Conservation (phyloP, 2,797 vertebrate genomes). For the Eurystomus glaucurus region DNA sequence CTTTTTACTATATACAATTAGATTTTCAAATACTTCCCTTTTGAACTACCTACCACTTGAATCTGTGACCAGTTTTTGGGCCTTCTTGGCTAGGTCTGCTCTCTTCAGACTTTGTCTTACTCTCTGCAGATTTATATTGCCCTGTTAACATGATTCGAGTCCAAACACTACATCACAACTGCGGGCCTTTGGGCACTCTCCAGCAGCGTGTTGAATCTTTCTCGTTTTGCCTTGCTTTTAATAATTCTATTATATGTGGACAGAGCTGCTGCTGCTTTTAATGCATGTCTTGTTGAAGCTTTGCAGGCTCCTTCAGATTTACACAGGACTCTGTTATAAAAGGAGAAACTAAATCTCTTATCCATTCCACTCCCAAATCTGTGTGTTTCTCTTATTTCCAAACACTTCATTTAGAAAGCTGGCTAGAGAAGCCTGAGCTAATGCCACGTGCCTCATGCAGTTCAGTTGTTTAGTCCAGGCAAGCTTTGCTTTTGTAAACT, state of each 20-base stretch:
- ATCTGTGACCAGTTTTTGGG: neutral
- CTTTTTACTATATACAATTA: neutral
- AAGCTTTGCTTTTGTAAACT: conserved; percentile 71
- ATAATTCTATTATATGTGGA: conserved; percentile 52
- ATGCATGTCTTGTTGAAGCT: conserved; percentile 60
- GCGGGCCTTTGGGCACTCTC: conserved; percentile 46
- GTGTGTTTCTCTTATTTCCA: conserved; percentile 73
- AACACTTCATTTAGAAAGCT: conserved; percentile 76
- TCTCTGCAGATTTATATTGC: conserved; percentile 67
- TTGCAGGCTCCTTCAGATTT: conserved; percentile 66
- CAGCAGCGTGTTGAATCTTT: conserved; percentile 42
- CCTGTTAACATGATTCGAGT: conserved; percentile 15
- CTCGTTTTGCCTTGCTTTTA: conserved; percentile 61
- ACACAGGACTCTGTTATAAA: conserved; percentile 49
- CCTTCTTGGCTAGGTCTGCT: neutral
- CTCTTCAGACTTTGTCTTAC: conserved; percentile 22
- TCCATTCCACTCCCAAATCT: conserved; percentile 64
- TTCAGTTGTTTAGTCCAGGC: conserved; percentile 68
- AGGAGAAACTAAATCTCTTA: conserved; percentile 68
- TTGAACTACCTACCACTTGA: conserved; percentile 16
- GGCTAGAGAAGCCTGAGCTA: conserved; percentile 60
- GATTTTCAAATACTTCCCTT: conserved; percentile 23
- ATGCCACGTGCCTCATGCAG: conserved; percentile 57
- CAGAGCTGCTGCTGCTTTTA: conserved; percentile 66
- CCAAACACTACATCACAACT: conserved; percentile 65